Base-by-base conservation (phyloP, 2,797 vertebrate genomes). In the Rhinella marina region DNA sequence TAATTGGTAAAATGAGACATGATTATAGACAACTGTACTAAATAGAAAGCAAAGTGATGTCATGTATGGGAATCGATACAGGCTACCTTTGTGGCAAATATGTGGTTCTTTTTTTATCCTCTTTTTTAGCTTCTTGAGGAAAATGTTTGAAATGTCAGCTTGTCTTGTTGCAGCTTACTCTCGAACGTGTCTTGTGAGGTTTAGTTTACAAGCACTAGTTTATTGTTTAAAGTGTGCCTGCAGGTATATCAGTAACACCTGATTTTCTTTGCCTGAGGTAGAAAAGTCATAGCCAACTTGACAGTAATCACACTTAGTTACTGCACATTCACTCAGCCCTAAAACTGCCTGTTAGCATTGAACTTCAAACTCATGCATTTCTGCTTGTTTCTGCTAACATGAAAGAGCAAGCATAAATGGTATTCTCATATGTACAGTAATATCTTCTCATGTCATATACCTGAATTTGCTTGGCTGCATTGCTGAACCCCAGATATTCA, bases 181-280 rank as follows among this genome's bases (percentile, higher is more conserved):
- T 82, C 7, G 2, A 41, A 76, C 77, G 52, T 50, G 79, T 56
- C 80, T 77, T 86, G 56, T 68, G 25, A 85, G n/a, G 32, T 86
- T 82, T 59, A 54, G 52, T 75, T 86, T 86, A 81, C 78, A 89
- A 77, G 79, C 52, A 27, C 27, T 66, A 64, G 78, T 68, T 83
- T 25, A 89, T 78, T 86, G n/a, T 78, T 56, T 57, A 82, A 78
- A 64, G 16, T 72, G 29, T 61, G 84, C 62, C 88, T 86, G 27
- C 48, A 82, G 79, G 84, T 77, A 82, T 83, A 89, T 89, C 61
- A 78, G 52, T 14, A 75, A 82, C 70, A 86, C 62, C 79, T 72
- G 32, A 72, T 89, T 82, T 70, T 59, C n/a, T 56, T 85, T 77
- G 72, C 72, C 64, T 84, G 61, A 59, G 82, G 75, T 77, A 82